Evolutionary conservation across 2,113 vertebrate species (phyloP).

Genomic region (Fulica atra): DNA sequence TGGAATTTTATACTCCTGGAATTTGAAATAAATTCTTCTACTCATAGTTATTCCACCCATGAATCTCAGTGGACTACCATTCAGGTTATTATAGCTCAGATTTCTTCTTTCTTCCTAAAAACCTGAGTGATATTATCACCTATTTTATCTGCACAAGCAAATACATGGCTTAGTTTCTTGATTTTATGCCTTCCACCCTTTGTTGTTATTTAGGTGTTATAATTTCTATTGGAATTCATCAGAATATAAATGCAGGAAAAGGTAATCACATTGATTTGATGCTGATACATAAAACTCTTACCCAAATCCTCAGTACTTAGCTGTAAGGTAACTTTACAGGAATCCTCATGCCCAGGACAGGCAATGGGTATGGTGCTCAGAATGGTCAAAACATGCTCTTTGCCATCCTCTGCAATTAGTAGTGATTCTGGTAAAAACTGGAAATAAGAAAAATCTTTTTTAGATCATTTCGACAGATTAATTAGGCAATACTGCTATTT

Average conservation of each 20-base stretch:
- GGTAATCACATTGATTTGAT: neutral
- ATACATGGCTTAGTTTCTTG: neutral
- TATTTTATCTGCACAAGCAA: neutral
- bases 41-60: neutral
- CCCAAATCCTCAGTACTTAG: constrained; percentile 77
- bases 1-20: neutral
- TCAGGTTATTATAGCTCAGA: neutral
- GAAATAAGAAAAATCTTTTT: neutral
- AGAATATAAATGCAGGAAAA: neutral
- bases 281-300: neutral
- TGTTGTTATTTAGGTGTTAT: neutral
- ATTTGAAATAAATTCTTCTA: neutral
- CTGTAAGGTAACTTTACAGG: constrained; percentile 77
- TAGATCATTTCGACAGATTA: neutral
- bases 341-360: constrained; percentile 20
- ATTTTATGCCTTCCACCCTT: neutral
- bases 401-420: constrained; percentile 78
- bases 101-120: neutral
- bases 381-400: constrained; percentile 76
- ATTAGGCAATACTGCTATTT: neutral
- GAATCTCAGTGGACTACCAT: neutral
- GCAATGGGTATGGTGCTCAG: constrained; percentile 79
- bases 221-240: neutral
- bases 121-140: neutral
- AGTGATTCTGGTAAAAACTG: constrained; percentile 82